These are phyloP conservation scores for Artibeus jamaicensis DNA, from an alignment of 2,797 vertebrate species.

Conservation along the genomic window DNA sequence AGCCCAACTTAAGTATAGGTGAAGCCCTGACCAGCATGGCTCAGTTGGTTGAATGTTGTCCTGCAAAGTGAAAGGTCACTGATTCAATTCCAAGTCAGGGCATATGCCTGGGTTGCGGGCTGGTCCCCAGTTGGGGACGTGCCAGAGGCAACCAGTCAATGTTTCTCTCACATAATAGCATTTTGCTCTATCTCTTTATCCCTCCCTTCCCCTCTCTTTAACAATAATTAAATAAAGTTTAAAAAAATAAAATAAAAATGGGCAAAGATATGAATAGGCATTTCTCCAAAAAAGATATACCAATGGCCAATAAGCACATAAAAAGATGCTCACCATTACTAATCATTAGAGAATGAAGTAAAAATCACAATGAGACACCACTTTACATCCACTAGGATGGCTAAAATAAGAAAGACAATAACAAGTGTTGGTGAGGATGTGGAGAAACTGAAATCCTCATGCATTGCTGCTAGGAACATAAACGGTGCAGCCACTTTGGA, in stretches of 20 bases:
- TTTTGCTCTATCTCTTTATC: too few relatives aligned
- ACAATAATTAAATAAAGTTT: too few relatives aligned
- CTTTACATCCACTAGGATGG: background rate
- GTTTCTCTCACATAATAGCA: too few relatives aligned
- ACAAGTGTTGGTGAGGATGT: background rate
- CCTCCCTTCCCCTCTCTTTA: too few relatives aligned
- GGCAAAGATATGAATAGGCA: background rate
- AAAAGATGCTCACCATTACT: background rate
- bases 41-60: background rate
- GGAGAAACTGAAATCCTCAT: background rate
- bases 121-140: too few relatives aligned
- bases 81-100: too few relatives aligned
- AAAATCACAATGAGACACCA: background rate
- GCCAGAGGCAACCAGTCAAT: too few relatives aligned
- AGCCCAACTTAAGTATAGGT: background rate
- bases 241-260: background rate
- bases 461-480: background rate
- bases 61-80: background rate
- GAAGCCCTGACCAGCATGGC: background rate
- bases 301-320: background rate
- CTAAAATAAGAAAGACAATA: background rate
- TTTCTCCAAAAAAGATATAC: background rate
- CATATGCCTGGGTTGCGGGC: too few relatives aligned
- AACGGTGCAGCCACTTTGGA: background rate
- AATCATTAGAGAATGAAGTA: background rate